These are phyloP conservation scores for Iguana delicatissima DNA, from an alignment of 2,797 vertebrate genomes.

Conservation along the genomic window DNA sequence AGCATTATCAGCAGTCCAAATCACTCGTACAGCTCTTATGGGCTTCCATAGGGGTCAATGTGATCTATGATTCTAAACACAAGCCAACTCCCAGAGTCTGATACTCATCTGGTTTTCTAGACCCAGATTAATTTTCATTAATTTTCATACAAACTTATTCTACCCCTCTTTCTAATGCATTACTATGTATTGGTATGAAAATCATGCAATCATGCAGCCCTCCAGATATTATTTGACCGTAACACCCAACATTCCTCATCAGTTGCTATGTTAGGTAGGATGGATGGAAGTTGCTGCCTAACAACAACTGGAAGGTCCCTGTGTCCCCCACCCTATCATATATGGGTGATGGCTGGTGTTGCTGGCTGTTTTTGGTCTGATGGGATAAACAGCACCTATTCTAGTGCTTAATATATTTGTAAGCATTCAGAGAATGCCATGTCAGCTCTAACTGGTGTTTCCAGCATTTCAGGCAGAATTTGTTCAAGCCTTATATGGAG, in stretches of 20 bases:
- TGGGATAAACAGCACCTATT: neutral
- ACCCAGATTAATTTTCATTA: neutral
- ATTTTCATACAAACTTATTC: neutral
- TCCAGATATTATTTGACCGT: no score
- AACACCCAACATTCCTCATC: no score
- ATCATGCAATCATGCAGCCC: no score
- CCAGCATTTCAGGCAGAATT: no score
- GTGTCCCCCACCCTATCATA: no score
- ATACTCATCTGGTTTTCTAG: neutral
- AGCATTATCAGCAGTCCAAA: neutral
- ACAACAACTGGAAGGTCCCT: no score
- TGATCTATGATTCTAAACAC: no score
- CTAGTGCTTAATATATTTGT: slow-evolving; percentile 31
- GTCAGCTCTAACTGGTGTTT: no score
- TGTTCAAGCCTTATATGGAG: no score
- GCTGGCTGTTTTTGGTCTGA: neutral
- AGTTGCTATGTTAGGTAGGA: no score
- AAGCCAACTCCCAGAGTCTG: neutral
- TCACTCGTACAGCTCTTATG: neutral
- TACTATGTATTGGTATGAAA: neutral
- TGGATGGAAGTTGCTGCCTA: no score
- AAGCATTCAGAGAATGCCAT: neutral
- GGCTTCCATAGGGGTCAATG: neutral
- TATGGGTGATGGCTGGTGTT: neutral
- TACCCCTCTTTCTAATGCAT: no score